These are phyloP conservation scores for Rhinolophus sinicus DNA, from an alignment of 2,113 vertebrate genomes.

Conservation along the genomic window DNA sequence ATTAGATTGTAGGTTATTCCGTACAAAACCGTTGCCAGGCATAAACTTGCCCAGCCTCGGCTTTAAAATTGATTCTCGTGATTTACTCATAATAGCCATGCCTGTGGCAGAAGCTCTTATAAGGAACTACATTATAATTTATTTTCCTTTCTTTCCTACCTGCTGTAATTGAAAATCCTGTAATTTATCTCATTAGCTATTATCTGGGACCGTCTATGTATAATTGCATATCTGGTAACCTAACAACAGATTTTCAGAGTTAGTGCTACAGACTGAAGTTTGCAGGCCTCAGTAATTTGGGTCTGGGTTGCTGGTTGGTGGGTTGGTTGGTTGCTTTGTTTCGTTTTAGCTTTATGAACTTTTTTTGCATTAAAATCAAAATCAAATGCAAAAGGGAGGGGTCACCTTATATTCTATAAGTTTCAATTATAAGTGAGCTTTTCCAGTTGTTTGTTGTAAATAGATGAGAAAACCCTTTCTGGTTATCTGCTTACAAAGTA, in stretches of 20 bases:
- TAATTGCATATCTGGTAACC: slow-evolving; percentile 10
- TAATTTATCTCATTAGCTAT: slow-evolving; percentile 5
- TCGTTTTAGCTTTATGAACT: background rate
- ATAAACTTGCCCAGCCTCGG: background rate
- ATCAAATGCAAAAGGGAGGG: background rate
- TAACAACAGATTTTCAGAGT: background rate
- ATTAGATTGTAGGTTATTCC: slow-evolving; percentile 47
- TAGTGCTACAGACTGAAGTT: background rate
- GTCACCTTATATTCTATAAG: background rate
- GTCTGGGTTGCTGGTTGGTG: background rate
- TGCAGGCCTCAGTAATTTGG: background rate
- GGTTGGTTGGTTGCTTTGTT: background rate
- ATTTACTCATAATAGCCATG: slow-evolving; percentile 40
- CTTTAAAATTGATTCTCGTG: slow-evolving; percentile 38
- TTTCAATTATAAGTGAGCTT: background rate
- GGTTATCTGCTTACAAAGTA: background rate
- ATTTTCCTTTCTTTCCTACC: slow-evolving; percentile 27
- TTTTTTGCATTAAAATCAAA: background rate
- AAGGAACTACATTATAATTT: slow-evolving; percentile 30
- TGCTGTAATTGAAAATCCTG: slow-evolving; percentile 48
- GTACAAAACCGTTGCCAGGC: background rate
- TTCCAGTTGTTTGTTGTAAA: background rate
- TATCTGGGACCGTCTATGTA: background rate
- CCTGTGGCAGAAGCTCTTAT: slow-evolving; percentile 4
- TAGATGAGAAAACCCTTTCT: background rate